Percentiles rank a stretch among this genome's conserved stretches.
Conservation (phyloP, 2,113 vertebrate species). For the Neofelis nebulosa region DNA sequence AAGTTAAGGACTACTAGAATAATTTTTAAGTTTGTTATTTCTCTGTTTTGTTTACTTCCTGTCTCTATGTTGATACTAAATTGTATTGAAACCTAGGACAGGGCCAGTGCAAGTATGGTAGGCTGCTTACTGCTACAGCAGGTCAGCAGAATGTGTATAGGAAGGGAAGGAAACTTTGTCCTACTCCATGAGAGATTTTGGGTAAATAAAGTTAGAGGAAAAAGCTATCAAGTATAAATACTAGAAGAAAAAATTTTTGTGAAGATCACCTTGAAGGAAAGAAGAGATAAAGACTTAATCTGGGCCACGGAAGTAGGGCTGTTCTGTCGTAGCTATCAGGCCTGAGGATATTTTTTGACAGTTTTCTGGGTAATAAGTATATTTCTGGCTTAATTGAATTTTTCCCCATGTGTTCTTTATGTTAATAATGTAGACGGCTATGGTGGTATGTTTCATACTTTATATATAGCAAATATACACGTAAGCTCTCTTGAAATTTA, state of each 20-base stretch:
- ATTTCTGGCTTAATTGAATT: not conserved
- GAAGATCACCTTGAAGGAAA: not conserved
- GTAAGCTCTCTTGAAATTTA: not conserved
- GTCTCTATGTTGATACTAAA: not conserved
- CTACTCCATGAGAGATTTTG: not conserved
- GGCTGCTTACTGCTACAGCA: not conserved
- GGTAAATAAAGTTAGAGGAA: not conserved
- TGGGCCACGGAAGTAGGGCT: not conserved
- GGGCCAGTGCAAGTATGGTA: too few species aligned
- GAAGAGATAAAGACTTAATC: not conserved
- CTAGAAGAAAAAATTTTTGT: not conserved
- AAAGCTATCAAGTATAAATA: not conserved
- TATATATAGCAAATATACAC: not conserved
- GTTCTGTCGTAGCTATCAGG: not conserved
- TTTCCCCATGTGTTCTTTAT: not conserved
- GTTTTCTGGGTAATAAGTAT: not conserved
- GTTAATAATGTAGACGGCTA: not conserved
- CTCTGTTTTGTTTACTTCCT: not conserved
- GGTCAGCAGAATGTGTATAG: too few species aligned
- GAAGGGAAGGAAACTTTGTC: not conserved
- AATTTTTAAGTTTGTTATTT: not conserved
- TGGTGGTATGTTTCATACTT: not conserved
- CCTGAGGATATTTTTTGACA: not conserved
- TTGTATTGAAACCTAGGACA: not conserved
- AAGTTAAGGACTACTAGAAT: not conserved